Conservation (phyloP, 2,888 invertebrate species). For the Cylindroiulus punctatus region DNA sequence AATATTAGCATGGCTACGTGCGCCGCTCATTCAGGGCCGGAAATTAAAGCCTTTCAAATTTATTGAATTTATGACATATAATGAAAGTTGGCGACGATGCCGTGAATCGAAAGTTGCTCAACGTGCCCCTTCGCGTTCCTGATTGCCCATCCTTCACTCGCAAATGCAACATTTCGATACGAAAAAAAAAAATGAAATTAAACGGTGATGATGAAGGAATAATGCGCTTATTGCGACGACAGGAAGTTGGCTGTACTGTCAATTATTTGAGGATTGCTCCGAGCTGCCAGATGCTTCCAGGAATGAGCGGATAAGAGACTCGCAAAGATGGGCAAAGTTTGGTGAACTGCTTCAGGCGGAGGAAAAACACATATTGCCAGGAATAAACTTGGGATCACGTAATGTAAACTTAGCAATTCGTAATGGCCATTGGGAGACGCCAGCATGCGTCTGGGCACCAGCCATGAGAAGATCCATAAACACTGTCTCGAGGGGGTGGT, state of each 20-base stretch:
- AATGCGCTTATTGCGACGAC: background rate
- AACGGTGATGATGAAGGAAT: background rate
- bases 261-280: background rate
- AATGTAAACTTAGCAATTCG: too few relatives aligned
- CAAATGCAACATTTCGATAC: conserved; percentile 2
- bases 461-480: too few relatives aligned
- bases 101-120: background rate
- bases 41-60: conserved; percentile 39
- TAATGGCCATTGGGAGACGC: too few relatives aligned
- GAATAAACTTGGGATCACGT: too few relatives aligned
- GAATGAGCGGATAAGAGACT: background rate
- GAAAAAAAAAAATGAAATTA: conserved; percentile 4
- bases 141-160: conserved; percentile 36
- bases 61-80: conserved; percentile 36
- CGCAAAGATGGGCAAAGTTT: background rate
- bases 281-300: background rate
- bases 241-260: background rate
- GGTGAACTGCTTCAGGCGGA: background rate
- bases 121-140: background rate
- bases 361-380: too few relatives aligned
- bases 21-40: background rate
- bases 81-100: conserved; percentile 39
- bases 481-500: too few relatives aligned
- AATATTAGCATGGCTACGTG: conserved; percentile 13
- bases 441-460: too few relatives aligned